Evolutionary conservation across 1,140 invertebrate species (phyloP), one percentile per base, ranked within the genome.

Genomic region (Stenopsyche tienmushanensis): DNA sequence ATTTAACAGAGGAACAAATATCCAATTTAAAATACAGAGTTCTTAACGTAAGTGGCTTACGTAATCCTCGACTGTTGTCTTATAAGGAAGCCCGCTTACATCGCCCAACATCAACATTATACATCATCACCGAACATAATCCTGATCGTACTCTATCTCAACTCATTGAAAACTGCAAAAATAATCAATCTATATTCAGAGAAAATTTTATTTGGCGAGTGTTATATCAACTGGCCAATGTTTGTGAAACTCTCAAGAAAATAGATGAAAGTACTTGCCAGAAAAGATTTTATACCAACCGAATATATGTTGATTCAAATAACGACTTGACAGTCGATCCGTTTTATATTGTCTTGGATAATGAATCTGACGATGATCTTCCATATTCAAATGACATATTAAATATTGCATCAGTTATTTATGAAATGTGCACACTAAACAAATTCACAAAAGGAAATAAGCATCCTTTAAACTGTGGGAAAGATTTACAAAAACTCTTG

Each of bases 171-270:
- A 39, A 62, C 53, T 49, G 67, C 52, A 3, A 15, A n/a, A n/a
- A n/a, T n/a, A n/a, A 64, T 62, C 13, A n/a, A 34, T 18, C 45
- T 60, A 70, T 74, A 57, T 74, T 80, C 62, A 72, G 73, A 0
- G 80, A 81, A 71, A 72, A 67, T 41, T 80, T 78, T 66, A 72
- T 80, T 21, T 81, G 80, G 80, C 71, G 73, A 57, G 69, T 77
- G 21, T 67, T 81, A 29, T 72, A 77, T 69, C 76, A 79, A 65
- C 65, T 80, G 20, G 77, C 76, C 0, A 71, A 74, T 3, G 69
- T 73, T 9, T 75, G 72, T 58, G 77, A 77, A 60, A 59, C 69
- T 45, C 62, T 80, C 7, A 72, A 75, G 57, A 65, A 70, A 10
- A 49, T 77, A 8, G 73, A 73, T 42, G 71, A 78, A 20, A 68